Evolutionary conservation across 2,113 vertebrate genomes (phyloP).

Genomic region (Melanocharis versteri): DNA sequence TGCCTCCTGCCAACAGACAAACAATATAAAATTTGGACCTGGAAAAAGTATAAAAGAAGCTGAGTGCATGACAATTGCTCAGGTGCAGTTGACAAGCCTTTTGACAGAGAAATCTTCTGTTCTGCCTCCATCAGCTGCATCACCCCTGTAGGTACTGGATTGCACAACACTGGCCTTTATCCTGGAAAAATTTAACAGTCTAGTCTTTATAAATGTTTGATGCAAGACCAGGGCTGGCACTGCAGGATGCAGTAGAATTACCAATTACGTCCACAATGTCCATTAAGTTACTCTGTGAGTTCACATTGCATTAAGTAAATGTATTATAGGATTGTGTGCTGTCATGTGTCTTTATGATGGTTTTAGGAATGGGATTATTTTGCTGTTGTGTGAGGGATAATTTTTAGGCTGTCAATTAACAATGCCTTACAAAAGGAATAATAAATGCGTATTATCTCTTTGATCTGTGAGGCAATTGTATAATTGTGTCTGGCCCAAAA

Average conservation of each 20-base stretch:
- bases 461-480: not conserved
- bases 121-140: not conserved
- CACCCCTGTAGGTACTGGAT: not conserved
- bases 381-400: not conserved
- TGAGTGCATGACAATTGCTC: not conserved
- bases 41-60: not conserved
- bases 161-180: not conserved
- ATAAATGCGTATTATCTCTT: not conserved
- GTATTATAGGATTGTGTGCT: not conserved
- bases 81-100: not conserved
- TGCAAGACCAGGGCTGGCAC: not conserved
- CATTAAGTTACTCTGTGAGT: not conserved
- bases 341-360: not conserved
- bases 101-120: not conserved
- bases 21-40: not conserved
- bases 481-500: not conserved
- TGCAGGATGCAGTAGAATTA: not conserved
- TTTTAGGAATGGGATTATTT: not conserved
- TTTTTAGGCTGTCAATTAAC: not conserved
- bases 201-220: not conserved
- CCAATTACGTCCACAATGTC: not conserved
- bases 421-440: not conserved
- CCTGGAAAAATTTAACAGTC: not conserved
- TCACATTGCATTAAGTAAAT: not conserved
- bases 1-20: not conserved